phyloP scores from a whole-genome alignment of 1,140 invertebrate genomes.

The Trichonephila inaurata region DNA sequence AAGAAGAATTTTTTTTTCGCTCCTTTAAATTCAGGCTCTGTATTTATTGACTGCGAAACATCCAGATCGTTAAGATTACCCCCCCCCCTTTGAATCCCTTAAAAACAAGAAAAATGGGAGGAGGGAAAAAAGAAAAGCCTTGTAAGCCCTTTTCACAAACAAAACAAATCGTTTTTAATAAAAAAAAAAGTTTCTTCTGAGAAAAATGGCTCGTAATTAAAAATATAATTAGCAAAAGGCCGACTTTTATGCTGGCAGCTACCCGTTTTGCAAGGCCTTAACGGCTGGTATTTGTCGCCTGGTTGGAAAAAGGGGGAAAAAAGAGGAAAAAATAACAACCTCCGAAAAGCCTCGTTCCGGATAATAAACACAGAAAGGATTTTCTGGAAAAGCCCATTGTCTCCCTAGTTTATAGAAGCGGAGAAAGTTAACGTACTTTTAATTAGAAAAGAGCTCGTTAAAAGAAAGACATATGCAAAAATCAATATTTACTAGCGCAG shows the following conservation, averaged over 20 bases:
- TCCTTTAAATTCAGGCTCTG: neutral
- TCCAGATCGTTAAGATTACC: slow-evolving; percentile 24
- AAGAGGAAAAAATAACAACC: slow-evolving; percentile 18
- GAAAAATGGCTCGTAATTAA: slow-evolving; percentile 69
- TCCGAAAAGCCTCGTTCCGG: slow-evolving; percentile 55
- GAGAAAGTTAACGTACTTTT: slow-evolving; percentile 74
- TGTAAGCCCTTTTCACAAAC: slow-evolving; percentile 43
- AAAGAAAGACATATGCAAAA: slow-evolving; percentile 66
- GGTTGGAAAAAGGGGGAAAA: neutral
- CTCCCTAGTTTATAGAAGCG: slow-evolving; percentile 61
- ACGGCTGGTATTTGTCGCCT: slow-evolving; percentile 59
- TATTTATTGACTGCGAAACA: slow-evolving; percentile 56
- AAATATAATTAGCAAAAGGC: slow-evolving; percentile 72
- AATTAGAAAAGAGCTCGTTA: slow-evolving; percentile 75
- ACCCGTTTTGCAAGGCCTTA: slow-evolving; percentile 21
- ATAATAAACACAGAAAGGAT: slow-evolving; percentile 73
- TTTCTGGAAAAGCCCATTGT: slow-evolving; percentile 67
- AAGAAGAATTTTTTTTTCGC: slow-evolving; percentile 53
- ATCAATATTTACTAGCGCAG: slow-evolving; percentile 69
- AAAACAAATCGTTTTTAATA: slow-evolving; percentile 52
- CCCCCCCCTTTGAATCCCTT: neutral
- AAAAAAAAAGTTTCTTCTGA: slow-evolving; percentile 11
- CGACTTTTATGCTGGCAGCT: slow-evolving; percentile 24
- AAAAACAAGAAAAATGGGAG: slow-evolving; percentile 35
- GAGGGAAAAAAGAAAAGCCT: neutral